Base-by-base conservation (phyloP, 2,888 invertebrate species). In the Apodemia zela region DNA sequence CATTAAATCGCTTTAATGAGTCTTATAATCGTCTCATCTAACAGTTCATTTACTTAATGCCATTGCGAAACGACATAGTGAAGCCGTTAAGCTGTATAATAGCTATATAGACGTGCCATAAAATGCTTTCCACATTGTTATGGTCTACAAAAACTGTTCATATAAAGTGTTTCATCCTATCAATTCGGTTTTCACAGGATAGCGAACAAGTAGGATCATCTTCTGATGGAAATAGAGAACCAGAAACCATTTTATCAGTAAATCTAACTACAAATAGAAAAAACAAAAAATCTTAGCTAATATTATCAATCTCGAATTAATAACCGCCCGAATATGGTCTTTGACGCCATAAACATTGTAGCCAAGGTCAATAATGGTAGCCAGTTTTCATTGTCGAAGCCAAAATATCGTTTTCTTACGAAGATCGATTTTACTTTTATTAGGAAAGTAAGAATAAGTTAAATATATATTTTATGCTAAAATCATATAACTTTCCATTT, bases 121-220 rank as follows among this genome's bases (percentile, higher is more conserved):
- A 71, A 76, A 75, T 75, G 73, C 74, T 73, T 73, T 72, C 75
- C 75, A 72, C 72, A 71, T 74, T 70, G 69, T 70, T 70, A 68
- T 67, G 66, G 69, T 63, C 60, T 64, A 35, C 62, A 49, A 62
- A 58, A 58, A 58, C 29, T 35, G 49, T 45, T 45, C n/a, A n/a
- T 15, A n/a, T 45, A 45, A 15, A 45, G n/a, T 45, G 42, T 45
- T n/a, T 45, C 6, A 45, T 45, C 3, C 3, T 38, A 38, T 38
- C 13, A 13, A 0, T 38, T 38, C 13, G 11, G 3, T 13, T 38
- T 1, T 38, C 4, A 38, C 13, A 13, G 4, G 2, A 38, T 38
- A 38, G 13, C 3, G 8, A 35, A 38, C 1, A 38, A 45, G 1
- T 45, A 45, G 6, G 13, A 38, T 2, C 38, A 38, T 38, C 42